Base-by-base conservation (phyloP, 2,797 vertebrate genomes). In the Loris lydekkerianus region DNA sequence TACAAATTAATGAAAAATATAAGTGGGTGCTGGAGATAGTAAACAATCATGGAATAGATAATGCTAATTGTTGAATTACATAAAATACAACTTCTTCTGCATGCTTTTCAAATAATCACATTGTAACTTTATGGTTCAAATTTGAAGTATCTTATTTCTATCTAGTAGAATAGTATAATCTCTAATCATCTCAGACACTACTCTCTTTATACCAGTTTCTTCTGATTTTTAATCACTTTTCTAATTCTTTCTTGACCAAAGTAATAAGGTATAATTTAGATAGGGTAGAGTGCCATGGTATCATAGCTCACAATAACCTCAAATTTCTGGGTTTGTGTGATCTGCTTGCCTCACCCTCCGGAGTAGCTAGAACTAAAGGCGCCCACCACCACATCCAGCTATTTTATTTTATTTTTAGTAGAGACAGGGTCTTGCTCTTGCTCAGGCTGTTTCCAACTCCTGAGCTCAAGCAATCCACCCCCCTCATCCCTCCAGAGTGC, bases 251-350 rank as follows among this genome's bases (percentile, higher is more conserved):
- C 21, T 91, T 90, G 49, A 77, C 53, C 43, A 70, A 90, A 31
- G 43, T 81, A 43, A 92, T 87, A 81, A 92, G 31, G 17, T 75
- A 61, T 92, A 91, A 78, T 70, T 95, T 89, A 78, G 7, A 87
- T 65, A 73, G n/a, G 53, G 46, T 49, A 49, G 46, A 49, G 46
- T 49, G 46, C 46, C 11, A 13, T 49, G 46, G 11, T 49, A 11
- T 49, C 46, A 49, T 49, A 49, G 46, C 11, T 49, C 46, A 13
- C 46, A 49, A 10, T 49, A 49, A 13, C 46, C 46, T 49, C 46
- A 49, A 49, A 49, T 49, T 49, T 49, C 46, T 49, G 46, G 46
- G 11, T 13, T 49, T 46, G 43, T 46, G 43, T 46, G 43, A 46
- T 46, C 43, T 9, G 43, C 43, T 46, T 46, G 43, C 43, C 43